Percentiles rank a stretch among this genome's conserved stretches.
These are phyloP conservation scores for Spilogale gracilis DNA, from an alignment of 2,113 vertebrate genomes.

Conservation along the genomic window DNA sequence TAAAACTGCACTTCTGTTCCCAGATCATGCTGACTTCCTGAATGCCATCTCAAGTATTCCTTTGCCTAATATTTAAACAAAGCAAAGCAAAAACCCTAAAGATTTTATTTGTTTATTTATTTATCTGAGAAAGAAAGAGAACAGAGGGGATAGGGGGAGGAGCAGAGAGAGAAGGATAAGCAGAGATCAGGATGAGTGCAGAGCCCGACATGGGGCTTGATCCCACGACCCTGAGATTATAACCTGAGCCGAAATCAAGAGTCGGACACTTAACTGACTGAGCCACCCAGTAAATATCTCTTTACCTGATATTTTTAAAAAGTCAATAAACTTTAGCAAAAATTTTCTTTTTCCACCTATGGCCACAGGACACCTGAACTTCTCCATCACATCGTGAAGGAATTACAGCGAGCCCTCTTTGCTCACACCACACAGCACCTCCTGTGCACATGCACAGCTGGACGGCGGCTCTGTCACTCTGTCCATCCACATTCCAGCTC, in stretches of 20 bases:
- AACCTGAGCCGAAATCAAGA: neutral
- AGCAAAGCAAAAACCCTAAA: too few species aligned
- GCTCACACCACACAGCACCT: fast-evolving
- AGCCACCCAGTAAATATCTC: neutral
- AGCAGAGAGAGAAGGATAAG: neutral
- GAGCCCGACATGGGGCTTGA: neutral
- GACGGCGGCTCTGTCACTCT: neutral
- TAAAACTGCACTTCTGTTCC: neutral
- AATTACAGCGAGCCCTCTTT: neutral
- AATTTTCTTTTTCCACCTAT: neutral
- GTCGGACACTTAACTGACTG: neutral
- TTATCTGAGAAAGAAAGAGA: neutral
- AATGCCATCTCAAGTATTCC: neutral
- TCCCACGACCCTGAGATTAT: neutral
- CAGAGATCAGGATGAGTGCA: neutral
- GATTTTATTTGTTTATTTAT: neutral
- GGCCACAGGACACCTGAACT: neutral
- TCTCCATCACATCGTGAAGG: neutral
- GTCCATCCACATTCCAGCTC: fast-evolving
- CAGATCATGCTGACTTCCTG: neutral
- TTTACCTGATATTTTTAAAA: neutral
- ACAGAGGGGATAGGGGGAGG: neutral
- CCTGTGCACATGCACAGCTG: fast-evolving
- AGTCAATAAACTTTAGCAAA: neutral
- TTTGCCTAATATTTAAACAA: neutral